Base-by-base conservation (phyloP, 2,797 vertebrate genomes). In the Propithecus deckenii region DNA sequence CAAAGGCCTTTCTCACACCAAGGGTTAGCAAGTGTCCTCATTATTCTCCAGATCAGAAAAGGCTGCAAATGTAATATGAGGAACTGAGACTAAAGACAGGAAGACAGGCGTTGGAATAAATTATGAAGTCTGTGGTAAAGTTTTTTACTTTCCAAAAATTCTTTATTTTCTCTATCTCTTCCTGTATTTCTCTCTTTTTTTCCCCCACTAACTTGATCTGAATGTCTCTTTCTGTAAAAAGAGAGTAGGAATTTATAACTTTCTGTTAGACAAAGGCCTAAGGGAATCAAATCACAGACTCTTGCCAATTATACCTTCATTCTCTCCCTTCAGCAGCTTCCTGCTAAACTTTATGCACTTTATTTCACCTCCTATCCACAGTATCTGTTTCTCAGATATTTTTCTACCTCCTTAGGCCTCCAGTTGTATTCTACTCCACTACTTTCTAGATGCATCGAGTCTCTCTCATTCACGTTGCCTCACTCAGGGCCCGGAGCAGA, bases 1-100 rank as follows among this genome's bases (percentile, higher is more conserved):
- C 41, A 28, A 88, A 57, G 86, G 43, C 57, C 61, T 89, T 92
- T 95, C 63, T 92, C 48, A 57, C 86, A 79, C 41, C 81, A 93
- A 65, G 41, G 72, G 71, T 93, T 90, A 81, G 48, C 46, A 50
- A 72, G 61, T 89, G 59, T 72, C 55, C 72, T 94, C 76, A 90
- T 94, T 95, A 93, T 92, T 96, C 20, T 94, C 15, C 32, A 75
- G 50, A 92, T 95, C 65, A 87, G 95, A 96, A 89, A 25, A 43
- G 41, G 25, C 50, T 92, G 50, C 61, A 85, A 89, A 94, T 79
- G 13, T 67, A 90, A 38, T 52, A 30, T 65, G 25, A 95, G 48
- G 46, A 89, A 52, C 59, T 41, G 30, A 80, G 23, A 87, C 28
- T 46, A 30, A 71, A 41, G 35, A 65, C 20, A 23, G 12, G 32